These are phyloP conservation scores for Rhamnusium bicolor DNA, from an alignment of 2,888 invertebrate species.

Conservation along the genomic window DNA sequence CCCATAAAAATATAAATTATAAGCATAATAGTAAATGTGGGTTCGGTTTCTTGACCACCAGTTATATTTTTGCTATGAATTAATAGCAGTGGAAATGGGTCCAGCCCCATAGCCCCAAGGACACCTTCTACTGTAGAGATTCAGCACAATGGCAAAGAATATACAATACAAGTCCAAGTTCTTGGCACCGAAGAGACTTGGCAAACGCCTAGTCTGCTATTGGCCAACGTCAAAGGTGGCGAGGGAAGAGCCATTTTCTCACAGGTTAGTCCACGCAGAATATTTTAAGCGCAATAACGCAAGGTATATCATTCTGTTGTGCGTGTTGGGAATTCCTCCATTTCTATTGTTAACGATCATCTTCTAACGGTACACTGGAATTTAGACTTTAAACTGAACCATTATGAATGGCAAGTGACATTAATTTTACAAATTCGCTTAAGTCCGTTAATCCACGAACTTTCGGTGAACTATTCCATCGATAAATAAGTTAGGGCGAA, in stretches of 20 bases:
- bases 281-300: conserved; percentile 35
- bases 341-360: no score
- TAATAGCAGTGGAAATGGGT: conserved; percentile 63
- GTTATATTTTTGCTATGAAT: neutral
- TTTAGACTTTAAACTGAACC: no score
- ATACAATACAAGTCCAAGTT: conserved; percentile 83
- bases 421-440: no score
- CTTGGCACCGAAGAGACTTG: conserved; percentile 89
- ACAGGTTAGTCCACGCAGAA: conserved; percentile 73
- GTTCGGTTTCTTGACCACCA: neutral
- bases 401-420: no score
- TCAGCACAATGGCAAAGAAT: conserved; percentile 74
- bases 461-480: no score
- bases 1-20: no score
- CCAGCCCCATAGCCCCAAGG: conserved; percentile 68
- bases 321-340: no score
- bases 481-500: no score
- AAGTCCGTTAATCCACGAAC: no score
- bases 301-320: no score
- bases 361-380: no score
- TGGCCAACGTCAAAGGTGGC: conserved; percentile 78
- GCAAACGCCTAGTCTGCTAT: conserved; percentile 87
- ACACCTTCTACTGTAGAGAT: conserved; percentile 69
- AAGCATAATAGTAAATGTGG: no score
- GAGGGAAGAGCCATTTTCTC: conserved; percentile 87